Evolutionary conservation across 2,888 invertebrate genomes (phyloP).

Genomic region (Acleris laterana): DNA sequence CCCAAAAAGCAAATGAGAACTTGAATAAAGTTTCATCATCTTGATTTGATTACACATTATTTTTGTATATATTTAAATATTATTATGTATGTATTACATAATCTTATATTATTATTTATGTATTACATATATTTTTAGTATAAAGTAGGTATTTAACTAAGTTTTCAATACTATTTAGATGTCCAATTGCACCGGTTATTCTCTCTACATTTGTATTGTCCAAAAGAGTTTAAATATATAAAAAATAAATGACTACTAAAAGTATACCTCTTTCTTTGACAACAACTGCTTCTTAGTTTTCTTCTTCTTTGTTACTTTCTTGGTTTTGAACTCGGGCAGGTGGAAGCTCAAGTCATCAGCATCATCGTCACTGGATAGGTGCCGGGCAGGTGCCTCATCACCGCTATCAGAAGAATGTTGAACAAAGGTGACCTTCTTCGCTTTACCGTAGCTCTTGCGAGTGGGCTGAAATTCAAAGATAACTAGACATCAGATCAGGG

Average conservation of each 20-base stretch:
- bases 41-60: too few species aligned
- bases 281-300: constrained; percentile 59
- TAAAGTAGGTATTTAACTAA: too few species aligned
- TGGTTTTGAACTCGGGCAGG: constrained; percentile 58
- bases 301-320: constrained; percentile 58
- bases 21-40: too few species aligned
- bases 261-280: constrained; percentile 72
- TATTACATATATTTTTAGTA: too few species aligned
- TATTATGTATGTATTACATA: too few species aligned
- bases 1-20: not conserved
- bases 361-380: constrained; percentile 60
- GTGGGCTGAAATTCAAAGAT: constrained; percentile 56
- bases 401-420: constrained; percentile 56
- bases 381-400: constrained; percentile 35
- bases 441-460: constrained; percentile 73
- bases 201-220: too few species aligned
- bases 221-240: too few species aligned
- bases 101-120: too few species aligned
- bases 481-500: too few species aligned
- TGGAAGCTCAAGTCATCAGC: constrained; percentile 68
- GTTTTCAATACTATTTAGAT: too few species aligned
- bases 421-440: constrained; percentile 68
- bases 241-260: not conserved
- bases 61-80: too few species aligned
- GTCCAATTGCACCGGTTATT: too few species aligned